These are phyloP conservation scores for Eudorcas thomsonii DNA, from an alignment of 2,113 vertebrate species.

Conservation along the genomic window DNA sequence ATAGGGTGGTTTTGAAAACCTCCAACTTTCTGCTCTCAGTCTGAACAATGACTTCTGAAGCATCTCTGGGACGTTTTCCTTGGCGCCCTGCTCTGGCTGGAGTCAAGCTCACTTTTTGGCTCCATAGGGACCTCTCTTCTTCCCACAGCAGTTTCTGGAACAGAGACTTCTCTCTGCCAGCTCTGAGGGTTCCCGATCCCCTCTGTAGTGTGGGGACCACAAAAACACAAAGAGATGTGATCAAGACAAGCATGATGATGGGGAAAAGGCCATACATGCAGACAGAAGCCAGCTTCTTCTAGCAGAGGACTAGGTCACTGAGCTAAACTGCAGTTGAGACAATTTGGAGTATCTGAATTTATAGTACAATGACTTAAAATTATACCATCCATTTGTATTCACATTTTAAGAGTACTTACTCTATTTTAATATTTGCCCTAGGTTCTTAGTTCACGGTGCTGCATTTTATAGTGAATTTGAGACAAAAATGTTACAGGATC, in stretches of 20 bases:
- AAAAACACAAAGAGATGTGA: background rate
- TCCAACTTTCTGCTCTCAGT: background rate
- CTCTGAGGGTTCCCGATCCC: background rate
- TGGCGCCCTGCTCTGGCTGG: background rate
- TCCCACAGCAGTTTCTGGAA: background rate
- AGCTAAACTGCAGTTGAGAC: background rate
- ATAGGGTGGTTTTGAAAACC: background rate
- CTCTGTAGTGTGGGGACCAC: background rate
- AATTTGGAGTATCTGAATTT: background rate
- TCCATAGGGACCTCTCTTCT: background rate
- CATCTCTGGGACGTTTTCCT: background rate
- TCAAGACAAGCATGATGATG: background rate
- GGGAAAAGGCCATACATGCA: background rate
- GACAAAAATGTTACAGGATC: background rate
- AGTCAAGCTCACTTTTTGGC: background rate
- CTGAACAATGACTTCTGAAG: too few species aligned
- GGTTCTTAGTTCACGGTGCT: background rate
- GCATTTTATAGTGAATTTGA: background rate
- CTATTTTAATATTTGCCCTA: background rate
- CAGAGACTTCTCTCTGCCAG: background rate
- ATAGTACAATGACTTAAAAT: background rate
- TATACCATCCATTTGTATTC: background rate
- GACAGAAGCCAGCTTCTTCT: background rate
- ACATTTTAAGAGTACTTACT: background rate
- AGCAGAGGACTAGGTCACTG: background rate